These are phyloP conservation scores for Armadillidium nasatum DNA, from an alignment of 1,140 invertebrate genomes.

Conservation along the genomic window DNA sequence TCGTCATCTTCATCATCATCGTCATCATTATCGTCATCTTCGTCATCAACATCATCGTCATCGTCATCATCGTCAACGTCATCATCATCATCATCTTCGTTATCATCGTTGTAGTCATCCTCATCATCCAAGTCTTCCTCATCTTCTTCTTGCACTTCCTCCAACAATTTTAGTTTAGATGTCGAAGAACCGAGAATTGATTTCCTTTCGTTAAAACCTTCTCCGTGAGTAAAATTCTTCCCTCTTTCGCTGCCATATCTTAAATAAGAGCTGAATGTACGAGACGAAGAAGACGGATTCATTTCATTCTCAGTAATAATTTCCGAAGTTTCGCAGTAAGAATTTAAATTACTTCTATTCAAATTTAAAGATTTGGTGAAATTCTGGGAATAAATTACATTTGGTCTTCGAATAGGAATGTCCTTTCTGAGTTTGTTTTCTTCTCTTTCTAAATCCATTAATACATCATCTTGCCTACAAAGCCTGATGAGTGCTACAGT, in stretches of 20 bases:
- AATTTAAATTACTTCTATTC: conserved; percentile 29
- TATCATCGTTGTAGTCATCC: background rate
- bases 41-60: background rate
- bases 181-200: background rate
- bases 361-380: conserved; percentile 25
- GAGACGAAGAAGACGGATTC: background rate
- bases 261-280: background rate
- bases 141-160: background rate
- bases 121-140: background rate
- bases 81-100: background rate
- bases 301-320: background rate
- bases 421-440: conserved; percentile 26
- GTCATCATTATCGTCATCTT: background rate
- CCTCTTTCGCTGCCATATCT: background rate
- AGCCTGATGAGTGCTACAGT: conserved; percentile 36
- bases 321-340: background rate
- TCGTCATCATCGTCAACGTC: background rate
- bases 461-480: conserved; percentile 32
- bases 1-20: background rate
- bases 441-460: conserved; percentile 25
- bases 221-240: background rate
- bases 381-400: conserved; percentile 43
- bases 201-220: background rate
- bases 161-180: background rate
- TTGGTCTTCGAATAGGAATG: conserved; percentile 39